Evolutionary conservation across 2,888 invertebrate genomes (phyloP).

Genomic region (Dryomyza anilis): DNA sequence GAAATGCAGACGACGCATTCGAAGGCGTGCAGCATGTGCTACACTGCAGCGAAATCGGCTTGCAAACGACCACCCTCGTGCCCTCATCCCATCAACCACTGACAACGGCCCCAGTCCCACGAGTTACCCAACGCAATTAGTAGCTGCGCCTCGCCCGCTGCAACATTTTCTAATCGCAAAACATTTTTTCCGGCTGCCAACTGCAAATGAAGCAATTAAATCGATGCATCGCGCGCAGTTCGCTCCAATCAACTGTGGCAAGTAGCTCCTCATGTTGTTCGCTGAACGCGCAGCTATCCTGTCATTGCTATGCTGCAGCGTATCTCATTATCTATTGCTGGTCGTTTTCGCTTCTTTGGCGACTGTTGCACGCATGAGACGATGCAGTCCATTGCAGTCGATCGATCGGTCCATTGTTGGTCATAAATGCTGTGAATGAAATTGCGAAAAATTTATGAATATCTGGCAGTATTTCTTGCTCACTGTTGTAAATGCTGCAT

Average conservation of each 20-base stretch:
- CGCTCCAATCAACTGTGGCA: not conserved
- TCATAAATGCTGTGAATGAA: too few species aligned
- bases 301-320: too few species aligned
- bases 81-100: not conserved
- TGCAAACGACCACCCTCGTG: too few species aligned
- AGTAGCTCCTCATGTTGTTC: constrained; percentile 22
- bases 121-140: constrained; percentile 4
- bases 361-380: too few species aligned
- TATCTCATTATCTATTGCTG: constrained; percentile 20
- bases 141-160: not conserved
- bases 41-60: not conserved
- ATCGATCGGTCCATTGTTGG: too few species aligned
- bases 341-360: too few species aligned
- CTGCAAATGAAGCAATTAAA: constrained; percentile 32
- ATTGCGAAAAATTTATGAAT: too few species aligned
- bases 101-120: not conserved
- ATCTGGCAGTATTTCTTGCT: too few species aligned
- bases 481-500: too few species aligned
- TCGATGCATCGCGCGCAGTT: not conserved
- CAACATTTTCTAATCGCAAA: not conserved
- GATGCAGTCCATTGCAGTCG: too few species aligned
- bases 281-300: constrained; percentile 23
- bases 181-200: not conserved
- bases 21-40: not conserved
- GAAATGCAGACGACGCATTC: not conserved